These are phyloP conservation scores for Thecophora atra DNA, from an alignment of 2,888 invertebrate genomes.

Conservation along the genomic window DNA sequence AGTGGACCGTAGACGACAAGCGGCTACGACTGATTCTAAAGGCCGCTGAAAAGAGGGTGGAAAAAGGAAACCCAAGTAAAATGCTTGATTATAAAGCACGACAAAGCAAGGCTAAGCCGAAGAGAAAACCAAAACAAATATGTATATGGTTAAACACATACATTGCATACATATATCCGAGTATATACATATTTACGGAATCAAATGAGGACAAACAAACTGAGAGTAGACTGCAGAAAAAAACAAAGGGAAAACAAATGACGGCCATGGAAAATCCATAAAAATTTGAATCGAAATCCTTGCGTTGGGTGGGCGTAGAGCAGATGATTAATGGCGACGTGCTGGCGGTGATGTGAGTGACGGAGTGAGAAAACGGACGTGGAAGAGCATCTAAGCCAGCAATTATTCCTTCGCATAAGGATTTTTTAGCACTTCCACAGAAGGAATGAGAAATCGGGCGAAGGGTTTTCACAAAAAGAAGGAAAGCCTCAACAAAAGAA, in stretches of 20 bases:
- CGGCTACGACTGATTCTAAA: neutral
- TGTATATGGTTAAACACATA: neutral
- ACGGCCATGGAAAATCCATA: neutral
- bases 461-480: too few species aligned
- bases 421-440: too few species aligned
- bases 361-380: too few species aligned
- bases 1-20: neutral
- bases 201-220: neutral
- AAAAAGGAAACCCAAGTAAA: neutral
- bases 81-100: neutral
- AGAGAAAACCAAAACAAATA: neutral
- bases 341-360: too few species aligned
- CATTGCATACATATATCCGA: conserved; percentile 1
- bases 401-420: too few species aligned
- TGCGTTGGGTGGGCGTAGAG: neutral
- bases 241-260: neutral
- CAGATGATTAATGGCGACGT: too few species aligned
- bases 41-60: neutral
- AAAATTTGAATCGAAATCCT: neutral
- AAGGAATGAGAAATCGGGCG: too few species aligned
- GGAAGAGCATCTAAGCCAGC: too few species aligned
- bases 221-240: neutral
- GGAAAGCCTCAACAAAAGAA: too few species aligned
- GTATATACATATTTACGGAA: neutral
- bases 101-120: neutral